Evolutionary conservation across 2,888 invertebrate species (phyloP).

Genomic region (Brachynemurus nebulosus): DNA sequence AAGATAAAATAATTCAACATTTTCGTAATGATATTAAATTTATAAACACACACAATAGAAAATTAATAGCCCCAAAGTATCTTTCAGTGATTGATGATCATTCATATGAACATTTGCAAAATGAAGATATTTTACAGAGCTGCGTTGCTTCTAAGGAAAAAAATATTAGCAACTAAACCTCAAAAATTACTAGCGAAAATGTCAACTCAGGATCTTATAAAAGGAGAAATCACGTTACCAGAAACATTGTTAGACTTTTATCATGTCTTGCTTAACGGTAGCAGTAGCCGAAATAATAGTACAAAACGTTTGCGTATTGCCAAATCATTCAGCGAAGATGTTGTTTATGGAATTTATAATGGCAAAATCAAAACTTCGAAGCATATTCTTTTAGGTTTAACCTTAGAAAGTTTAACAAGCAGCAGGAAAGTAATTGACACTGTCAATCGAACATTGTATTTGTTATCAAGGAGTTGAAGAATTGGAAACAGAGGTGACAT

Average conservation of each 20-base stretch:
- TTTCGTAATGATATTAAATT: constrained; percentile 18
- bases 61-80: constrained; percentile 19
- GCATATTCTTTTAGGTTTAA: constrained; percentile 16
- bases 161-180: constrained; percentile 15
- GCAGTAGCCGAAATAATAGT: constrained; percentile 13
- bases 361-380: constrained; percentile 17
- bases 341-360: constrained; percentile 7
- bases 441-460: constrained; percentile 16
- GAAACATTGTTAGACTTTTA: constrained; percentile 16
- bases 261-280: constrained; percentile 8
- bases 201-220: constrained; percentile 16
- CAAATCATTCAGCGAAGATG: constrained; percentile 10
- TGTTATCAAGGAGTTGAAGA: constrained; percentile 16
- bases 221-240: constrained; percentile 16
- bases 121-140: constrained; percentile 17
- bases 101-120: constrained; percentile 17
- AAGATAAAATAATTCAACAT: constrained; percentile 17
- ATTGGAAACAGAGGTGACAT: constrained; percentile 7
- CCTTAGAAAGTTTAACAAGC: constrained; percentile 18
- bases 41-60: constrained; percentile 20
- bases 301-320: constrained; percentile 16
- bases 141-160: constrained; percentile 19
- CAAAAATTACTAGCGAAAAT: constrained; percentile 18
- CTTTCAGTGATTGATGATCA: constrained; percentile 14
- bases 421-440: constrained; percentile 18